Percentiles rank a stretch among this genome's conserved stretches.
These are phyloP conservation scores for Nestor notabilis DNA, from an alignment of 2,113 vertebrate species.

Conservation along the genomic window DNA sequence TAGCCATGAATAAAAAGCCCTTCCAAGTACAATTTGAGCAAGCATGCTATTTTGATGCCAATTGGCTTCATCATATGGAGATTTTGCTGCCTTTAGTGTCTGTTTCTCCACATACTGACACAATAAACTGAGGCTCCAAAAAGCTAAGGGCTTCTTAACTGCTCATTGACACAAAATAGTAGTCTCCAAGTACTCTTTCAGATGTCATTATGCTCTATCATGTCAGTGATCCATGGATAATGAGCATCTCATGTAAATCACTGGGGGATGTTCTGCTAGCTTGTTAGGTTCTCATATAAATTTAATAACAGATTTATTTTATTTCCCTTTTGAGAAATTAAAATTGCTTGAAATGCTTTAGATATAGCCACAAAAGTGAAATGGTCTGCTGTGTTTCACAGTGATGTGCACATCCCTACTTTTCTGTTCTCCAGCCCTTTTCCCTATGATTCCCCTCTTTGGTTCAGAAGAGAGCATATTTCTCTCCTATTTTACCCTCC, in stretches of 20 bases:
- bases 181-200: slow-evolving; percentile 57
- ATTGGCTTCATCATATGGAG: slow-evolving; percentile 46
- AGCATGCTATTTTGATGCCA: slow-evolving; percentile 43
- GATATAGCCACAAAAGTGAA: slow-evolving; percentile 6
- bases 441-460: neutral
- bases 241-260: slow-evolving; percentile 25
- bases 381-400: neutral
- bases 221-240: slow-evolving; percentile 57
- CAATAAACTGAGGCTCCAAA: slow-evolving; percentile 38
- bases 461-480: neutral
- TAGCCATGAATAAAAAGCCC: slow-evolving; percentile 16
- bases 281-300: slow-evolving; percentile 53
- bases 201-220: slow-evolving; percentile 27
- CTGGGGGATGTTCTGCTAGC: slow-evolving; percentile 23
- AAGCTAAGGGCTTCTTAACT: slow-evolving; percentile 61
- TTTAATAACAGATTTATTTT: slow-evolving; percentile 50
- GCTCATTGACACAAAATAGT: slow-evolving; percentile 57
- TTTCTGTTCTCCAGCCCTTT: neutral
- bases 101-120: slow-evolving; percentile 55
- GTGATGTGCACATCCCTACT: too few relatives aligned
- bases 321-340: slow-evolving; percentile 43
- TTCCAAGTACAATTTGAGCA: slow-evolving; percentile 47
- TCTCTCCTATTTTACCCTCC: neutral
- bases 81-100: slow-evolving; percentile 50
- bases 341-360: slow-evolving; percentile 8